Evolutionary conservation across 2,113 vertebrate species (phyloP).

Genomic region (Catharus minimus): DNA sequence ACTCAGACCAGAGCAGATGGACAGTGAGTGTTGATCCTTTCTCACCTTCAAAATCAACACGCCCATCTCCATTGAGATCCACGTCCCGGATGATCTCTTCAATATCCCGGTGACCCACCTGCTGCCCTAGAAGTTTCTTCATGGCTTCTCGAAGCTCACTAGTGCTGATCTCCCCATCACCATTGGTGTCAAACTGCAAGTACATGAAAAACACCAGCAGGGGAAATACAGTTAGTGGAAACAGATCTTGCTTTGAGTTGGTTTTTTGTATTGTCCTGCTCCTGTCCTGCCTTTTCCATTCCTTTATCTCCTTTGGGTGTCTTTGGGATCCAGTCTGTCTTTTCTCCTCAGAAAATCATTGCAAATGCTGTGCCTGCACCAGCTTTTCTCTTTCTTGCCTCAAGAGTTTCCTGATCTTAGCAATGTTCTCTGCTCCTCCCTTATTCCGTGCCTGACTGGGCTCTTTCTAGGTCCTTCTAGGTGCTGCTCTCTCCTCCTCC

Average conservation of each 20-base stretch:
- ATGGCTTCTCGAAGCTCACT: constrained; percentile 94
- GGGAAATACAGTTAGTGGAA: background rate
- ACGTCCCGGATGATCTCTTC: constrained; percentile 96
- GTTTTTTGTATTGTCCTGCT: background rate
- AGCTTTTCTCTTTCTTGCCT: constrained; percentile 6
- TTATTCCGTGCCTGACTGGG: background rate
- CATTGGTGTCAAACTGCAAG: constrained; percentile 93
- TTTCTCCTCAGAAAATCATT: background rate
- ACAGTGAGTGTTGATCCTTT: background rate
- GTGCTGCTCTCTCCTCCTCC: background rate
- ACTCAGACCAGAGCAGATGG: background rate
- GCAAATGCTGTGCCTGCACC: background rate
- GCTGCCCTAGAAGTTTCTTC: constrained; percentile 96
- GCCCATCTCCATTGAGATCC: constrained; percentile 95
- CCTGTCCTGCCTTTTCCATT: background rate
- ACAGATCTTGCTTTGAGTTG: background rate
- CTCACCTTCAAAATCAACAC: constrained; percentile 97
- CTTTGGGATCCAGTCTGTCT: background rate
- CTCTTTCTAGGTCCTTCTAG: background rate
- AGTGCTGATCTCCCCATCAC: constrained; percentile 95
- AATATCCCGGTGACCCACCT: constrained; percentile 93
- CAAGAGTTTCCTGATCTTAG: background rate
- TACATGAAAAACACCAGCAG: background rate
- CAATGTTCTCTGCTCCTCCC: background rate
- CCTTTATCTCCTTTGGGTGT: background rate